phyloP scores from a whole-genome alignment of 2,113 vertebrate species.

The Tiliqua scincoides region DNA sequence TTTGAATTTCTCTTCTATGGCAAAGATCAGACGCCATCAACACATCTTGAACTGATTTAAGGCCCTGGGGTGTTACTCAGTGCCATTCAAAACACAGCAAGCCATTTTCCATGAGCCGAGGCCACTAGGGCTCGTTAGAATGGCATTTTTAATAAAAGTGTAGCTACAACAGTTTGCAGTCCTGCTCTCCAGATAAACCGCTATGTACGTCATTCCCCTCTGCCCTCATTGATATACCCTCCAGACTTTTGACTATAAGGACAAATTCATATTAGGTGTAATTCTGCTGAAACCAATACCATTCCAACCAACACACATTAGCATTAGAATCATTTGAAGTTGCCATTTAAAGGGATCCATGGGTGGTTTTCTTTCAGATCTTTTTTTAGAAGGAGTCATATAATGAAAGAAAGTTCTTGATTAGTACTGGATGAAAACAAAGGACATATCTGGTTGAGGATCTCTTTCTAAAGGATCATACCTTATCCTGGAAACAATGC shows the following conservation, averaged over 20 bases:
- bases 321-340: slow-evolving; percentile 57
- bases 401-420: slow-evolving; percentile 48
- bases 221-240: slow-evolving; percentile 58
- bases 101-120: slow-evolving; percentile 71
- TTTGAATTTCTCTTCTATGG: slow-evolving; percentile 70
- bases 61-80: slow-evolving; percentile 67
- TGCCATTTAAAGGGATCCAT: slow-evolving; percentile 44
- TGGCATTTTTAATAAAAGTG: slow-evolving; percentile 76
- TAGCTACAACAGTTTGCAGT: slow-evolving; percentile 59
- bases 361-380: slow-evolving; percentile 42
- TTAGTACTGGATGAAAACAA: background rate
- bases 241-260: slow-evolving; percentile 48
- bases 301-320: slow-evolving; percentile 64
- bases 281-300: slow-evolving; percentile 69
- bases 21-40: slow-evolving; percentile 70
- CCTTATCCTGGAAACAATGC: background rate
- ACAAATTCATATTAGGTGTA: slow-evolving; percentile 70
- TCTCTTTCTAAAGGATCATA: background rate
- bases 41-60: slow-evolving; percentile 78
- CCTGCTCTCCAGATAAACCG: slow-evolving; percentile 54
- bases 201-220: slow-evolving; percentile 50
- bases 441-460: background rate
- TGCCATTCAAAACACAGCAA: slow-evolving; percentile 73
- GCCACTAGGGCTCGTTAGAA: slow-evolving; percentile 71
- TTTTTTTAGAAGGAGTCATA: slow-evolving; percentile 45